Evolutionary conservation across 2,797 vertebrate species (phyloP), one percentile per base, ranked within the genome.

Genomic region (Hemibagrus guttatus): DNA sequence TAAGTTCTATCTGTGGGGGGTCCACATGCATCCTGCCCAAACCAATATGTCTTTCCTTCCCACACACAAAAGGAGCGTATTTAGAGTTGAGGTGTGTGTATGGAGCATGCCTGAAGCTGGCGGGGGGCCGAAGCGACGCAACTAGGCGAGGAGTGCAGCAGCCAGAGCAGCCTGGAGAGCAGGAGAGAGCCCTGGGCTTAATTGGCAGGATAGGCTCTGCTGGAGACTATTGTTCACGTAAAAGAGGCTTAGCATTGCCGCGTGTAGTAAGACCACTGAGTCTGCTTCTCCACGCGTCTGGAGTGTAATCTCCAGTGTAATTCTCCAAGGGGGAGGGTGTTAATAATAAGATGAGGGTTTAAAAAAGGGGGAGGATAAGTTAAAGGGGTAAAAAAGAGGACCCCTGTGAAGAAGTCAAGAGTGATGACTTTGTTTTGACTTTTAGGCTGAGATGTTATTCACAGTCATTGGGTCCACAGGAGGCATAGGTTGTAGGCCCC

Each of bases 171-270:
- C 85, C 93, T 92, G 94, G 94, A 93, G 90, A 89, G 91, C 90
- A 87, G 94, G 91, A 92, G 87, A 95, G 93, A 93, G 95, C 94
- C 92, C 91, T 94, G 93, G 93, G 91, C 93, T 95, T 97, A 97
- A 97, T 97, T 97, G 96, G 95, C 94, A 96, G 94, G 93, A 95
- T 96, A 94, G 92, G 93, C 94, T 92, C 95, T 90, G 92, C 94
- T 3, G 92, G 94, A 54, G 23, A 54, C 86, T 89, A 93, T 93
- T 94, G 93, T 94, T 90, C 85, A 91, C 9, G 84, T 89, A 93
- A 95, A 94, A 91, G 92, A 94, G 95, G 95, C 93, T 96, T 97
- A 97, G 95, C 95, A 95, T 96, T 94, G 93, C 92, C 88, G 90
- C 87, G 84, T 11, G 84, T 89, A 81, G 81, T 72, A 54, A 84